These are phyloP conservation scores for Coryphaenoides rupestris DNA, from an alignment of 2,113 vertebrate species.

Conservation along the genomic window DNA sequence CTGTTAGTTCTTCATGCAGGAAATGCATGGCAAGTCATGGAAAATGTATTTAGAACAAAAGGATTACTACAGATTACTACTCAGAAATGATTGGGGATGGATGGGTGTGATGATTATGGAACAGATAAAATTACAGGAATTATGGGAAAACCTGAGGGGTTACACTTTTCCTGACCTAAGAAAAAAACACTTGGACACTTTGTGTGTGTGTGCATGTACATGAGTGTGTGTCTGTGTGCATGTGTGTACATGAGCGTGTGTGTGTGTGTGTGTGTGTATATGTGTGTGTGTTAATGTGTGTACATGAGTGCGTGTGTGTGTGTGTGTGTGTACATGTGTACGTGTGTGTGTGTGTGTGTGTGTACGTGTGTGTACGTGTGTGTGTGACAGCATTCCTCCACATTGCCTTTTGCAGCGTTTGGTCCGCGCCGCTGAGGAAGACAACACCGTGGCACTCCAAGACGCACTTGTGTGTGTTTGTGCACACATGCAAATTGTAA, in stretches of 20 bases:
- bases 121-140: neutral
- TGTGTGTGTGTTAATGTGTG: neutral
- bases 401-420: conserved; percentile 25
- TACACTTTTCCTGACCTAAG: no score
- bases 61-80: no score
- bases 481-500: neutral
- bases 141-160: neutral
- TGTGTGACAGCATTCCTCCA: conserved; percentile 9
- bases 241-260: no score
- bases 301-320: neutral
- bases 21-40: no score
- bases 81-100: no score
- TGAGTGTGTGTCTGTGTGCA: no score
- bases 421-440: conserved; percentile 34
- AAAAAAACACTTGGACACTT: no score
- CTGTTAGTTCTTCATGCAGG: no score
- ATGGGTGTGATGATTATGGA: no score
- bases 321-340: conserved; percentile 3
- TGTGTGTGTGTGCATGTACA: neutral
- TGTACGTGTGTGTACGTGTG: neutral
- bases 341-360: conserved; percentile 3
- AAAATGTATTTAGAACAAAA: no score
- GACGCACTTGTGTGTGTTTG: neutral
- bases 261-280: neutral
- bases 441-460: conserved; percentile 55